Evolutionary conservation across 2,797 vertebrate genomes (phyloP).

Genomic region (Tympanoctomys barrerae): DNA sequence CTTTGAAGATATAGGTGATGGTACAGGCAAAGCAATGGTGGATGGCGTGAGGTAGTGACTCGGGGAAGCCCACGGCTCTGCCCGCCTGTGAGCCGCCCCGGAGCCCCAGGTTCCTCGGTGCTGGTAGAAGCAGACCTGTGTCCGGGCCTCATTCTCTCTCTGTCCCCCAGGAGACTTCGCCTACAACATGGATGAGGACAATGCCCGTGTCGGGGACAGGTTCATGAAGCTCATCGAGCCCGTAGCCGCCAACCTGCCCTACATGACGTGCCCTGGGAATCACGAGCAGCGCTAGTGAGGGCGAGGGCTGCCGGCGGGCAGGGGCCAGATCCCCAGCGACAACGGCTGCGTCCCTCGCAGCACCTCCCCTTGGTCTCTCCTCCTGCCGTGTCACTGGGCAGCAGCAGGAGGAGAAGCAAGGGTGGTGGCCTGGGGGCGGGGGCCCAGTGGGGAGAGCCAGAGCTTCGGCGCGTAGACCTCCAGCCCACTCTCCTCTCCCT

Average conservation of each 20-base stretch:
- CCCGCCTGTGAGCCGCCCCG: neutral
- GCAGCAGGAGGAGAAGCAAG: neutral
- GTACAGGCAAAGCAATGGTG: rapidly evolving
- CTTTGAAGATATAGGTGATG: neutral
- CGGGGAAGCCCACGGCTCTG: neutral
- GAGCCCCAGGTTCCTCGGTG: neutral
- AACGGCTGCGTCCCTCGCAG: neutral
- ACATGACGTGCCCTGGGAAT: conserved; percentile 96
- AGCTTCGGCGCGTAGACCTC: neutral
- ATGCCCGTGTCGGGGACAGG: conserved; percentile 92
- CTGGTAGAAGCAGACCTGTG: rapidly evolving
- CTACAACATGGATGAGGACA: conserved; percentile 94
- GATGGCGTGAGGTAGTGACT: neutral
- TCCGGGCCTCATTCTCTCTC: neutral
- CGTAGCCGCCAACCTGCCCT: conserved; percentile 93
- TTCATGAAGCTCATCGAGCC: conserved; percentile 95
- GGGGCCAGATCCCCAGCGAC: rapidly evolving
- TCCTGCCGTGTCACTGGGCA: neutral
- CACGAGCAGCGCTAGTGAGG: conserved; percentile 93
- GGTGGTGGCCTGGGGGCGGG: neutral
- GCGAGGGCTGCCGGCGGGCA: neutral
- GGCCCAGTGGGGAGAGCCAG: neutral
- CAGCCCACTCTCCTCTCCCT: neutral
- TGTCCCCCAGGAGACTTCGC: conserved; percentile 93
- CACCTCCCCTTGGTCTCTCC: neutral